A percentile compares a stretch with the other conserved stretches of the same genome.
Evolutionary conservation across 2,888 invertebrate genomes (phyloP).

Genomic region (Altica lythri): DNA sequence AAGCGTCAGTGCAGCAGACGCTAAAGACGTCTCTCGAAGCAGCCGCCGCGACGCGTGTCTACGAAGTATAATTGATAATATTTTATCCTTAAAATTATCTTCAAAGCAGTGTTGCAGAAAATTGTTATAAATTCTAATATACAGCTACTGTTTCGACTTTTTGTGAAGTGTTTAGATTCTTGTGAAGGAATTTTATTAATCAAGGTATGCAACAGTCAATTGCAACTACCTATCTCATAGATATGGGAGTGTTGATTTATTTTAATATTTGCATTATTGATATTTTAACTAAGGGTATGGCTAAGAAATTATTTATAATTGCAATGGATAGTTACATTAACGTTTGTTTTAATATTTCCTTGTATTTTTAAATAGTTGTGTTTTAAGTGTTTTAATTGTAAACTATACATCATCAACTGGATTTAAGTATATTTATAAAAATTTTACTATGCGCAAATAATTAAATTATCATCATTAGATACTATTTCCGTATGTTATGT

Average conservation of each 20-base stretch:
- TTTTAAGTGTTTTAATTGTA: too few relatives aligned
- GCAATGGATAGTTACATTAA: background rate
- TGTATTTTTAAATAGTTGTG: background rate
- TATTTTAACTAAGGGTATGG: conserved; percentile 17
- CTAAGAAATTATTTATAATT: conserved; percentile 11
- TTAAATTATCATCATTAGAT: too few relatives aligned
- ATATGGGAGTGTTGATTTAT: conserved; percentile 31
- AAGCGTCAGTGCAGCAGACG: conserved; percentile 29
- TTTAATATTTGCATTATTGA: conserved; percentile 27
- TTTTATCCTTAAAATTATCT: too few relatives aligned
- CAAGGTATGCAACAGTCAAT: conserved; percentile 35
- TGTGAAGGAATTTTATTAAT: conserved; percentile 13
- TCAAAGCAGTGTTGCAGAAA: too few relatives aligned
- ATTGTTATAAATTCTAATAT: too few relatives aligned
- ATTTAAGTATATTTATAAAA: too few relatives aligned
- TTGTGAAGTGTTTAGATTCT: conserved; percentile 18
- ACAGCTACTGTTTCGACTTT: conserved; percentile 16
- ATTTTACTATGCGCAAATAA: too few relatives aligned
- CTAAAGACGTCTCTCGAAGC: conserved; percentile 21
- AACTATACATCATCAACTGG: too few relatives aligned
- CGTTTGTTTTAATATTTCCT: background rate
- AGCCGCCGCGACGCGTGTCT: conserved; percentile 30
- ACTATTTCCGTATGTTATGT: too few relatives aligned
- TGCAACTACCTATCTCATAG: conserved; percentile 11
- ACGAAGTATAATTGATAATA: too few relatives aligned